These are phyloP conservation scores for Uropsilus gracilis DNA, from an alignment of 2,113 vertebrate genomes.

Conservation along the genomic window DNA sequence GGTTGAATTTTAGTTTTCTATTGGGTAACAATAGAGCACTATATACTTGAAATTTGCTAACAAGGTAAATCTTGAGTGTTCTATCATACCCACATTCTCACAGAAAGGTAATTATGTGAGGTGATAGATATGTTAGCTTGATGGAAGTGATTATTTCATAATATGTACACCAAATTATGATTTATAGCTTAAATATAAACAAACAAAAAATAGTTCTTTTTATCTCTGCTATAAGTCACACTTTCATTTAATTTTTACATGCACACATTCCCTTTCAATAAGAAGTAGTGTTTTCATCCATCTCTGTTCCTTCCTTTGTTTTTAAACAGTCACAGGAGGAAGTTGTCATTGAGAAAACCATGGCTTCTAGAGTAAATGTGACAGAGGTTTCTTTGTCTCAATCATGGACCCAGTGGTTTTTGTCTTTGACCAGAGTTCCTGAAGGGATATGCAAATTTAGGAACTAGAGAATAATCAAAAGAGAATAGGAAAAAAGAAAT, in stretches of 20 bases:
- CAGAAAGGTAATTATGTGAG: background rate
- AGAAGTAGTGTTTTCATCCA: background rate
- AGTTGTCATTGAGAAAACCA: background rate
- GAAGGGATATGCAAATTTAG: background rate
- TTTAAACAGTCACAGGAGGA: background rate
- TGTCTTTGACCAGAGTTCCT: background rate
- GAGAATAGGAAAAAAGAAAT: background rate
- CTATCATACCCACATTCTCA: background rate
- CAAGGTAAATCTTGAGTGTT: background rate
- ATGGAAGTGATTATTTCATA: background rate
- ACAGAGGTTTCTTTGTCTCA: background rate
- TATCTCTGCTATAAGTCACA: background rate
- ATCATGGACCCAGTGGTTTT: background rate
- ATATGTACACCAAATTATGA: background rate
- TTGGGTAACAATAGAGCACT: background rate
- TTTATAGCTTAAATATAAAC: background rate
- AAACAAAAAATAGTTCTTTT: background rate
- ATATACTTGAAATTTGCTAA: background rate
- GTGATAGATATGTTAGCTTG: background rate
- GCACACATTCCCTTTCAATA: background rate
- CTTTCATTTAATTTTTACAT: constrained; percentile 5
- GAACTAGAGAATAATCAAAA: background rate
- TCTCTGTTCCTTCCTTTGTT: background rate
- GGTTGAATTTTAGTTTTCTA: background rate
- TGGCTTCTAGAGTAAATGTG: background rate